Evolutionary conservation across 2,888 invertebrate genomes (phyloP).

Genomic region (Drosophila tanythrix): DNA sequence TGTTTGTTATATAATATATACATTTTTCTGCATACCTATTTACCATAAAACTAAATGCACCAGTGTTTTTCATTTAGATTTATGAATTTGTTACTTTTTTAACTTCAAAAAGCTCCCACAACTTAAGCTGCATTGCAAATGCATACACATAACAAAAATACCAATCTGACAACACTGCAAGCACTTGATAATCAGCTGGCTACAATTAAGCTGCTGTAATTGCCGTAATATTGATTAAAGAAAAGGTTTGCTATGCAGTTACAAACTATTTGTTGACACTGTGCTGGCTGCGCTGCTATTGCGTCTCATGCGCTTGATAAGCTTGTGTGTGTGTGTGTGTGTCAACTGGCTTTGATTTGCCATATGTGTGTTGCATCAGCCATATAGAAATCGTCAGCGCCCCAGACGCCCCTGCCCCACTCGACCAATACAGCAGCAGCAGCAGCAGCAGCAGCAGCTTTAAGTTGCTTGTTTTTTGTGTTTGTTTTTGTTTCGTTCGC

Average conservation of each 20-base stretch:
- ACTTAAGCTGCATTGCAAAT: background rate
- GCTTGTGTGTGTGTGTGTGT: slow-evolving; percentile 38
- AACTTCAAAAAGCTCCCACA: background rate
- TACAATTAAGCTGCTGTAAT: background rate
- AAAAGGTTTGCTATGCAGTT: slow-evolving; percentile 23
- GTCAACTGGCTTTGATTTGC: slow-evolving; percentile 74
- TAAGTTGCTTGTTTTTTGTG: slow-evolving; percentile 54
- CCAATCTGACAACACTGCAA: slow-evolving; percentile 10
- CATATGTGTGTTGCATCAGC: slow-evolving; percentile 74
- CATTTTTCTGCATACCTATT: background rate
- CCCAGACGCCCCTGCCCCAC: slow-evolving; percentile 41
- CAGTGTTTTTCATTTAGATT: background rate
- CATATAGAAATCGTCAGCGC: slow-evolving; percentile 72
- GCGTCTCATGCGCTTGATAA: slow-evolving; percentile 75
- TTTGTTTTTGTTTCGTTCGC: slow-evolving; percentile 39
- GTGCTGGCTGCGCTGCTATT: slow-evolving; percentile 60
- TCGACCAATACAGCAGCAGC: slow-evolving; percentile 37
- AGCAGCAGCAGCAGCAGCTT: slow-evolving; percentile 53
- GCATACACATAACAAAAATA: slow-evolving; percentile 4
- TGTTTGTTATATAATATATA: slow-evolving; percentile 2
- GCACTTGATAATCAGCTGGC: background rate
- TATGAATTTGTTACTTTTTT: background rate
- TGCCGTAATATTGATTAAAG: slow-evolving; percentile 16
- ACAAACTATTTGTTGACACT: slow-evolving; percentile 38
- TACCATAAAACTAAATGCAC: background rate